These are phyloP conservation scores for Pteria penguin DNA, from an alignment of 2,888 invertebrate genomes.

Conservation along the genomic window DNA sequence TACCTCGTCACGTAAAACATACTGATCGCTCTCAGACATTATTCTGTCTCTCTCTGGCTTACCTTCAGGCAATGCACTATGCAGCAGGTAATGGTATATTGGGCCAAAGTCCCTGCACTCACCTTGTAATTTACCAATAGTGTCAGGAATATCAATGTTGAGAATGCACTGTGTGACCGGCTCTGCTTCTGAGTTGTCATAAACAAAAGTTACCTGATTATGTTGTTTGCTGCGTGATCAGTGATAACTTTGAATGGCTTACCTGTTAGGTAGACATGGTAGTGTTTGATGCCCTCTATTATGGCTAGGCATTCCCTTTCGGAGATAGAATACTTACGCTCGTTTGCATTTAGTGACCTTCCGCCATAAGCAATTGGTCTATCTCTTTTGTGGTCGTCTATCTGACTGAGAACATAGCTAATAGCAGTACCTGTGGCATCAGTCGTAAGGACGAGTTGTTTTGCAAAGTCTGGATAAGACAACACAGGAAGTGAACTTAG, in stretches of 20 bases:
- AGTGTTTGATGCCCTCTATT: conserved; percentile 10
- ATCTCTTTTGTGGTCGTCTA: conserved; percentile 43
- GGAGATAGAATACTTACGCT: conserved; percentile 5
- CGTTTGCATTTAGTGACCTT: not conserved
- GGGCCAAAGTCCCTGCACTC: no score
- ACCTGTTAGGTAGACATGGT: conserved; percentile 15
- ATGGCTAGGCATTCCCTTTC: conserved; percentile 21
- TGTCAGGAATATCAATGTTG: no score
- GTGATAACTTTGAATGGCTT: conserved; percentile 12
- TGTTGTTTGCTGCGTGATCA: conserved; percentile 24
- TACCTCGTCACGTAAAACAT: no score
- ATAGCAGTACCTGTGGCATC: conserved; percentile 39
- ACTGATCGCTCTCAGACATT: no score
- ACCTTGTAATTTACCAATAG: no score
- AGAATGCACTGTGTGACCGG: no score
- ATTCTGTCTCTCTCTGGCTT: no score
- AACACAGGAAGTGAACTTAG: conserved; percentile 17
- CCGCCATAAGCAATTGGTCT: conserved; percentile 9
- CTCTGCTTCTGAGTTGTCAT: no score
- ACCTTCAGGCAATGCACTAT: no score
- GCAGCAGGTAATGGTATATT: no score
- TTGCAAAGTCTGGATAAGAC: conserved; percentile 10
- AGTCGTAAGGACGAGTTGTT: conserved; percentile 11
- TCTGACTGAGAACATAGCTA: conserved; percentile 48
- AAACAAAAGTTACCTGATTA: no score